phyloP scores from a whole-genome alignment of 2,888 invertebrate species.

The Kuschelorhynchus macadamiae region DNA sequence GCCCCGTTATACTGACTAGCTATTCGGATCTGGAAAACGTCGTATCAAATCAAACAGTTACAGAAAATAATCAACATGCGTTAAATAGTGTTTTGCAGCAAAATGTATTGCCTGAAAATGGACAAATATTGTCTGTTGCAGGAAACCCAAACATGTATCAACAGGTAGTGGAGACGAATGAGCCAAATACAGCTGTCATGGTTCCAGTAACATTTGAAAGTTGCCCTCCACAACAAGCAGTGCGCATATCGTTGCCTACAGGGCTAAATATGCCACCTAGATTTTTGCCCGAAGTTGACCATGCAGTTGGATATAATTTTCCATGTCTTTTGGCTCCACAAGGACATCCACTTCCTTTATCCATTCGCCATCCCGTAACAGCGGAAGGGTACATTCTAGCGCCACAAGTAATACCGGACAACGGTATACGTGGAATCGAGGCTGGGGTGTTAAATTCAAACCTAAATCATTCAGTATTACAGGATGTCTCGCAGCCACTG shows the following conservation, averaged over 20 bases:
- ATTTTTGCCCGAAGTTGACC: slow-evolving; percentile 29
- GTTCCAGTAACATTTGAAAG: slow-evolving; percentile 37
- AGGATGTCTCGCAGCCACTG: slow-evolving; percentile 12
- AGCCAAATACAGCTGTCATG: slow-evolving; percentile 17
- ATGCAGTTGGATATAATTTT: slow-evolving; percentile 18
- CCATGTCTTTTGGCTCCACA: slow-evolving; percentile 35
- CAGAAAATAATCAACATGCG: slow-evolving; percentile 22
- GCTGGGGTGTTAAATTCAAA: neutral
- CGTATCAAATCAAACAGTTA: slow-evolving; percentile 17
- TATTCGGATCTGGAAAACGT: slow-evolving; percentile 28
- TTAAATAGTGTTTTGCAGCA: slow-evolving; percentile 13
- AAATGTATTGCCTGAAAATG: slow-evolving; percentile 12
- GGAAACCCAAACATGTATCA: slow-evolving; percentile 5
- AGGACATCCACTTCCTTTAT: slow-evolving; percentile 33
- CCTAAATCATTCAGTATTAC: slow-evolving; percentile 2
- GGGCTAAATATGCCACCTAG: slow-evolving; percentile 25
- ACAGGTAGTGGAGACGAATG: slow-evolving; percentile 6
- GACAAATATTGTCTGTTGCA: slow-evolving; percentile 17
- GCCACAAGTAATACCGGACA: slow-evolving; percentile 17
- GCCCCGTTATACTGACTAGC: slow-evolving; percentile 25
- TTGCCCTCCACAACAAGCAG: slow-evolving; percentile 21
- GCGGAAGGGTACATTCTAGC: slow-evolving; percentile 9
- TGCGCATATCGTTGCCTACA: slow-evolving; percentile 22
- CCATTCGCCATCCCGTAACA: slow-evolving; percentile 6
- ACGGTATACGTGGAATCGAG: neutral